Evolutionary conservation across 2,888 invertebrate genomes (phyloP).

Genomic region (Drosophila melanosoma): DNA sequence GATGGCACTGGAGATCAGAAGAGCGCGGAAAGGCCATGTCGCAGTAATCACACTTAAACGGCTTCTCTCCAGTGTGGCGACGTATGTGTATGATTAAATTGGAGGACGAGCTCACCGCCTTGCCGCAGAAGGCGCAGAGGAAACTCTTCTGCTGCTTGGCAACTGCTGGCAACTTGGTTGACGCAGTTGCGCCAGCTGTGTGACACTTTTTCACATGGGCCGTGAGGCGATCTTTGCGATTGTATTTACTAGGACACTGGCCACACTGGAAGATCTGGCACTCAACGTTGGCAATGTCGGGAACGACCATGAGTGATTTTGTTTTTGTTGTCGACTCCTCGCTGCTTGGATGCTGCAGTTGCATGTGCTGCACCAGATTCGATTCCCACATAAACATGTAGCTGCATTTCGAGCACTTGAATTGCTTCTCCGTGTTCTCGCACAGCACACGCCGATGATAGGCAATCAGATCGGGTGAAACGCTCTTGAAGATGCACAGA

Average conservation of each 20-base stretch:
- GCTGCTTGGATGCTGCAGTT: constrained; percentile 59
- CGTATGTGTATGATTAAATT: constrained; percentile 89
- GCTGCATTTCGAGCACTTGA: constrained; percentile 77
- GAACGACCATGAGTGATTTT: neutral
- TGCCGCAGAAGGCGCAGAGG: constrained; percentile 87
- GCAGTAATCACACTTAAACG: constrained; percentile 88
- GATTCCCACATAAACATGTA: constrained; percentile 84
- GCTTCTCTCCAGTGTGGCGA: constrained; percentile 89
- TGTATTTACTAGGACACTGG: constrained; percentile 81
- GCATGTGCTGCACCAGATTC: constrained; percentile 78
- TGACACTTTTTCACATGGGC: constrained; percentile 81
- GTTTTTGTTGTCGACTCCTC: neutral
- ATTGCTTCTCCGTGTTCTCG: constrained; percentile 76
- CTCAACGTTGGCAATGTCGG: constrained; percentile 10
- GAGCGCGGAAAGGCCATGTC: constrained; percentile 88
- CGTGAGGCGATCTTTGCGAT: constrained; percentile 82
- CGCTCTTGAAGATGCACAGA: constrained; percentile 87
- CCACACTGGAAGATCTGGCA: constrained; percentile 77
- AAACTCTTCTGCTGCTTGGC: constrained; percentile 84
- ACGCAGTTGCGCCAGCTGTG: constrained; percentile 14
- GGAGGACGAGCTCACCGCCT: constrained; percentile 87
- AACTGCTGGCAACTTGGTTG: neutral
- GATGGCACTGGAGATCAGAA: constrained; percentile 87
- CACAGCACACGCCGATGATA: constrained; percentile 86
- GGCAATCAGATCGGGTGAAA: constrained; percentile 86